These are phyloP conservation scores for Alauda arvensis DNA, from an alignment of 2,797 vertebrate species.

Conservation along the genomic window DNA sequence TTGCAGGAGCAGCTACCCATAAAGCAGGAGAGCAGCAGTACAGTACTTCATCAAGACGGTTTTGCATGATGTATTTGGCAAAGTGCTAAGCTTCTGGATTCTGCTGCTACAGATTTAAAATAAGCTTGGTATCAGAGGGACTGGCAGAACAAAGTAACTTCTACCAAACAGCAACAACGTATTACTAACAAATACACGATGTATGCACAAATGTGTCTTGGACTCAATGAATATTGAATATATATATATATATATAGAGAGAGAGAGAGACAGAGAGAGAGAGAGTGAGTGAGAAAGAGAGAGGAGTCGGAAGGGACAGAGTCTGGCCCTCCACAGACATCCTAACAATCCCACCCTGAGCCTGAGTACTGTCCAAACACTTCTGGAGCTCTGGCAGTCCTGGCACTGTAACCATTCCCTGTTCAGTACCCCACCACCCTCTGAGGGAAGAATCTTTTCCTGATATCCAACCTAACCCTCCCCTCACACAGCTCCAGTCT, in stretches of 20 bases:
- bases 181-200: rapidly evolving
- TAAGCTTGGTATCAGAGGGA: not conserved
- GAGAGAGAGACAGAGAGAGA: no score
- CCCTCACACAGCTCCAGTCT: not conserved
- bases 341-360: not conserved
- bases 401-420: no score
- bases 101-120: not conserved
- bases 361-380: rapidly evolving
- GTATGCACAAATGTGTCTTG: not conserved
- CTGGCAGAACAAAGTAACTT: not conserved
- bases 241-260: no score
- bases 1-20: not conserved
- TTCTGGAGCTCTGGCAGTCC: not conserved
- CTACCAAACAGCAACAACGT: not conserved
- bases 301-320: no score
- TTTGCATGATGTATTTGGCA: not conserved
- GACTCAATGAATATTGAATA: not conserved
- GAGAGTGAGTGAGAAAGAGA: no score
- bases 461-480: not conserved
- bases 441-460: not conserved
- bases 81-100: not conserved
- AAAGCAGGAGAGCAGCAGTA: not conserved
- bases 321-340: not conserved
- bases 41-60: not conserved
- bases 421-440: not conserved